Conservation (phyloP, 2,888 invertebrate species). For the Nowickia ferox region DNA sequence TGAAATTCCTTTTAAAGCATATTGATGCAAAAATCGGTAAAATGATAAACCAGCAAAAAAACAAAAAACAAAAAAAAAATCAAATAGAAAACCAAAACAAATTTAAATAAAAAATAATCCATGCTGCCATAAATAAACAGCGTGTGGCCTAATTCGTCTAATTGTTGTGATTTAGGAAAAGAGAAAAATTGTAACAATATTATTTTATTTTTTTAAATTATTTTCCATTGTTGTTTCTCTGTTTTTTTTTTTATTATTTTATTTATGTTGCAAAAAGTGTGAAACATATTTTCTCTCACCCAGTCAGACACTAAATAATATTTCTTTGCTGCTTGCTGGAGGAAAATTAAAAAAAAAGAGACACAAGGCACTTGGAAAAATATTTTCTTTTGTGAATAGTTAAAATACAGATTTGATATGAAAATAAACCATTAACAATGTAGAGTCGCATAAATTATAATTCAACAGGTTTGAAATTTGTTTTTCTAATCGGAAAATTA, state of each 20-base stretch:
- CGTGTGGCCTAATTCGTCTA: constrained; percentile 74
- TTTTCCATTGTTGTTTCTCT: constrained; percentile 14
- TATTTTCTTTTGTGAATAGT: constrained; percentile 51
- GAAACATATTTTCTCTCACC: constrained; percentile 63
- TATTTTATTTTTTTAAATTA: constrained; percentile 47
- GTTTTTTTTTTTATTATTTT: background rate
- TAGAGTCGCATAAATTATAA: constrained; percentile 62
- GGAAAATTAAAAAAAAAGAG: background rate
- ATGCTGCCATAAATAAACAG: constrained; percentile 72
- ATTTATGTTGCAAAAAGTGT: constrained; percentile 52
- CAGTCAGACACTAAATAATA: constrained; percentile 38
- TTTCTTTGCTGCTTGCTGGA: background rate
- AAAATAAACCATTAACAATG: constrained; percentile 39
- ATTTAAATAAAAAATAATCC: constrained; percentile 40
- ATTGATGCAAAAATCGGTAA: constrained; percentile 25
- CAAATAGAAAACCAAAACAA: background rate
- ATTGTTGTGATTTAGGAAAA: constrained; percentile 73
- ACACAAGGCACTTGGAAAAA: constrained; percentile 46
- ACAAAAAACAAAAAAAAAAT: too few relatives aligned
- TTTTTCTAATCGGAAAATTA: constrained; percentile 55
- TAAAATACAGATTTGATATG: constrained; percentile 23
- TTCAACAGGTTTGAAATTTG: constrained; percentile 65
- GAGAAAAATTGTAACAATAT: constrained; percentile 67
- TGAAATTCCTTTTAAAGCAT: constrained; percentile 36
- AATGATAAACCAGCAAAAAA: background rate